phyloP scores from a whole-genome alignment of 2,113 vertebrate species.

The Calonectris borealis region DNA sequence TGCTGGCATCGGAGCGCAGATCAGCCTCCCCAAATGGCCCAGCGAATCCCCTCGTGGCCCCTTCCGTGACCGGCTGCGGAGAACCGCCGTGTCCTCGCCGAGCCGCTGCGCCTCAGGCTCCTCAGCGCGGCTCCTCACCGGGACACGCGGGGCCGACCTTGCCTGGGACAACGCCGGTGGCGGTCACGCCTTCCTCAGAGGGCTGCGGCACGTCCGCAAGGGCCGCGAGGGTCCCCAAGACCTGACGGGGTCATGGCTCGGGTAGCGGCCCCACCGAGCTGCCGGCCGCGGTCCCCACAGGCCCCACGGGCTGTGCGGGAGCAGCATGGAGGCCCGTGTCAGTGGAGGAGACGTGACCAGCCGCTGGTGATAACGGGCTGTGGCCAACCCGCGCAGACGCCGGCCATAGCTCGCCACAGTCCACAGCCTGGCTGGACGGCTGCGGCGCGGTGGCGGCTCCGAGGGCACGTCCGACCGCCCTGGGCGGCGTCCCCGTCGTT shows the following conservation, averaged over 20 bases:
- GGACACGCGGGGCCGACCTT: rapidly evolving
- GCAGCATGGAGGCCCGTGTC: not conserved
- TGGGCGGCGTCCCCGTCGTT: too few relatives aligned
- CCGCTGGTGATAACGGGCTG: not conserved
- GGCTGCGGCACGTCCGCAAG: not conserved
- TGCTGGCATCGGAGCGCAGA: rapidly evolving
- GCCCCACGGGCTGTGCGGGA: not conserved
- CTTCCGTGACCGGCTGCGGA: rapidly evolving
- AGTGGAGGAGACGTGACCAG: not conserved
- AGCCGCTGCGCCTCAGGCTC: rapidly evolving
- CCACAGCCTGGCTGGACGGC: not conserved
- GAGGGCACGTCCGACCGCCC: not conserved
- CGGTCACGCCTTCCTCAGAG: not conserved
- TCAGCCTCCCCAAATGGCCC: rapidly evolving
- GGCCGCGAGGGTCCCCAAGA: not conserved
- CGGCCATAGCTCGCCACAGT: not conserved
- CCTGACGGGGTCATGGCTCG: rapidly evolving
- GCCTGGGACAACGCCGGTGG: rapidly evolving
- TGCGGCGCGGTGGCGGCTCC: rapidly evolving
- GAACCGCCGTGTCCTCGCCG: rapidly evolving
- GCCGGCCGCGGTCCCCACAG: rapidly evolving
- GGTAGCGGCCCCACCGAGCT: not conserved
- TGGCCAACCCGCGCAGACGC: not conserved
- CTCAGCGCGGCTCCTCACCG: rapidly evolving
- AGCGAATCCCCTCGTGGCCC: too few relatives aligned